Percentiles rank a stretch among this genome's conserved stretches.
These are phyloP conservation scores for Alligator sinensis DNA, from an alignment of 2,113 vertebrate species.

Conservation along the genomic window DNA sequence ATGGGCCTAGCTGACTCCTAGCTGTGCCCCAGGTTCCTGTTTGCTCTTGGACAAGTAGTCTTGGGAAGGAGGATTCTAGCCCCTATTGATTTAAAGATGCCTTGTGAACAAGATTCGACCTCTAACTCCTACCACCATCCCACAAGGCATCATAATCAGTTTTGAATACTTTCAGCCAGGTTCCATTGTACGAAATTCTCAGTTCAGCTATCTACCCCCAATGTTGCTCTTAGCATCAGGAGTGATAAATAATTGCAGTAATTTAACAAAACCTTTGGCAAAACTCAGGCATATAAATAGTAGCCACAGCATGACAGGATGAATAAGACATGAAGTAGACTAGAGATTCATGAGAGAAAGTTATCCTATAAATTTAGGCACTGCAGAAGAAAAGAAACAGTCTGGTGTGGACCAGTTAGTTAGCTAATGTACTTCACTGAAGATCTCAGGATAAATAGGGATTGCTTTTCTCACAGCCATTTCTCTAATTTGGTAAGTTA, in stretches of 20 bases:
- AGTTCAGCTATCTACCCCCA: neutral
- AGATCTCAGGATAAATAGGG: accelerated
- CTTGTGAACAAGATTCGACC: too few species aligned
- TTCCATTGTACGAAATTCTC: neutral
- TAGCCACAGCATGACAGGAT: neutral
- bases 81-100: neutral
- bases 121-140: too few species aligned
- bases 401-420: neutral
- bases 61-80: neutral
- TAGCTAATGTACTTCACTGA: accelerated
- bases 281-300: neutral
- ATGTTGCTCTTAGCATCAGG: neutral
- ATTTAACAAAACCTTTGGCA: neutral
- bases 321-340: neutral
- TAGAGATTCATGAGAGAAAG: neutral
- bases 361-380: neutral
- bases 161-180: accelerated
- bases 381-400: accelerated
- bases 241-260: neutral
- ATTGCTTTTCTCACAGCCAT: neutral
- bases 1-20: neutral
- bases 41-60: neutral
- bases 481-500: neutral
- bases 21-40: neutral
- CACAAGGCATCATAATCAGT: neutral